Evolutionary conservation across 1,140 invertebrate species (phyloP).

Genomic region (Parasteatoda tepidariorum): DNA sequence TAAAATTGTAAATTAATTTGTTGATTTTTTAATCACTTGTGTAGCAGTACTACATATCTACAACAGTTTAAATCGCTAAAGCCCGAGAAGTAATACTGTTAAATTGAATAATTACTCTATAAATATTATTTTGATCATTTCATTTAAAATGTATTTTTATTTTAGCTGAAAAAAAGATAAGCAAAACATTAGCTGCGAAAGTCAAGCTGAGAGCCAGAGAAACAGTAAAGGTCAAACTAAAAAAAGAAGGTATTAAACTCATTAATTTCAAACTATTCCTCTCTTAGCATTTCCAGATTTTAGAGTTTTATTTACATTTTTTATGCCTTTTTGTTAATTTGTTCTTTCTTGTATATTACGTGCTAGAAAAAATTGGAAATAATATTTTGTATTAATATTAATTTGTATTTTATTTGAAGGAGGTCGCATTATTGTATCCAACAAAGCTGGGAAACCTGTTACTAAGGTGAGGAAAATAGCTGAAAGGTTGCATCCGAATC

Average conservation of each 20-base stretch:
- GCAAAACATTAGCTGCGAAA: constrained; percentile 48
- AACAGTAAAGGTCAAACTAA: constrained; percentile 51
- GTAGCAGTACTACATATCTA: too few species aligned
- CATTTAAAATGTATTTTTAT: background rate
- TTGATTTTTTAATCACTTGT: too few species aligned
- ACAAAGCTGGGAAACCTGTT: constrained; percentile 46
- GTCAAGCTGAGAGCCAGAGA: constrained; percentile 41
- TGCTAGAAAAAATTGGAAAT: too few species aligned
- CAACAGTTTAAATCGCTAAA: too few species aligned
- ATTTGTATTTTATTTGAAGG: constrained; percentile 12
- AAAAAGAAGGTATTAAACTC: constrained; percentile 41
- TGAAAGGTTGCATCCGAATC: constrained; percentile 63
- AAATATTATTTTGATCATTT: background rate
- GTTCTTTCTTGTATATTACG: background rate
- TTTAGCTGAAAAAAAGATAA: constrained; percentile 32
- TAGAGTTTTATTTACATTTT: background rate
- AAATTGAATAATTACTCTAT: background rate
- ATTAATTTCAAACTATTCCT: background rate
- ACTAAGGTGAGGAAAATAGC: constrained; percentile 57
- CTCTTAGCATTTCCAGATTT: too few species aligned
- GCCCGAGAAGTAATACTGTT: too few species aligned
- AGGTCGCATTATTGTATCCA: constrained; percentile 47
- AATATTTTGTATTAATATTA: background rate
- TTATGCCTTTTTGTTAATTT: background rate
- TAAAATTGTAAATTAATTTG: too few species aligned